These are phyloP conservation scores for Atrichornis clamosus DNA, from an alignment of 2,113 vertebrate genomes.

Conservation along the genomic window DNA sequence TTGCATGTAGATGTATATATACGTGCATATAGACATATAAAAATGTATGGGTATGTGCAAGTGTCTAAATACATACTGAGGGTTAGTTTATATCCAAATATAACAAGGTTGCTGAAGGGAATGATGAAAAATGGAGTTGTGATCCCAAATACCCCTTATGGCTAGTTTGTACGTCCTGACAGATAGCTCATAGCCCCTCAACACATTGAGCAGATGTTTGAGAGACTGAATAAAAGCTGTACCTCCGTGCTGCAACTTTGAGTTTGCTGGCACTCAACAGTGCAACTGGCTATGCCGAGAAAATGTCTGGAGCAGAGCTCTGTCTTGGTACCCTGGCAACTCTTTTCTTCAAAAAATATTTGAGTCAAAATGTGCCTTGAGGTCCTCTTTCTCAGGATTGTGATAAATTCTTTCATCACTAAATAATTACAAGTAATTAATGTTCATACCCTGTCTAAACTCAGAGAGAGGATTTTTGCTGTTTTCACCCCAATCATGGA, in stretches of 20 bases:
- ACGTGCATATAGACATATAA: not conserved
- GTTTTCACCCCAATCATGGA: not conserved
- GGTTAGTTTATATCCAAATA: not conserved
- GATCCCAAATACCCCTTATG: not conserved
- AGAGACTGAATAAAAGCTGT: not conserved
- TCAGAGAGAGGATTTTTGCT: not conserved
- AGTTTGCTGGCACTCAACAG: not conserved
- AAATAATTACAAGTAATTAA: not conserved
- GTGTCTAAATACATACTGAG: not conserved
- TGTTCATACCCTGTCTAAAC: not conserved
- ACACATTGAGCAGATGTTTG: not conserved
- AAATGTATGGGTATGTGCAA: not conserved
- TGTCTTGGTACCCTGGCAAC: not conserved
- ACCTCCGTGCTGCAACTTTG: not conserved
- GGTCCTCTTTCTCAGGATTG: not conserved
- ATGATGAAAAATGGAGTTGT: not conserved
- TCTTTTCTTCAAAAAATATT: not conserved
- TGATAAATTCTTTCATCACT: not conserved
- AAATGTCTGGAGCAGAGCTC: not conserved
- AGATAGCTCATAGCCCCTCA: not conserved
- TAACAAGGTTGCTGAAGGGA: not conserved
- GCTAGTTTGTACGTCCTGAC: not conserved
- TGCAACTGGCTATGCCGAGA: not conserved
- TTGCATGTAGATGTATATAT: not conserved
- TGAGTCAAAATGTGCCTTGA: not conserved